phyloP scores from a whole-genome alignment of 2,888 invertebrate species.

The Scaptomyza cyrtandrae region DNA sequence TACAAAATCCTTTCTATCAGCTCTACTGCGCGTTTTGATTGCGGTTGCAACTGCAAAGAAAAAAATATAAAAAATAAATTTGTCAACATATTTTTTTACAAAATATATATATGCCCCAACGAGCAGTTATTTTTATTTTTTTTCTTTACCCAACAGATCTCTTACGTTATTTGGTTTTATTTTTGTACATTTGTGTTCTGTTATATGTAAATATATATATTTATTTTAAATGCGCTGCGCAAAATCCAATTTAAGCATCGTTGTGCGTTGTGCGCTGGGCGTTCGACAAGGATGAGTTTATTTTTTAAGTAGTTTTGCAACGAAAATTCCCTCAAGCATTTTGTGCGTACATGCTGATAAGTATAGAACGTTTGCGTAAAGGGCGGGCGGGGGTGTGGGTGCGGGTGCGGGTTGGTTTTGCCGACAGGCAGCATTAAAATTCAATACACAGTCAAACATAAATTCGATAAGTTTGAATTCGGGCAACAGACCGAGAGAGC shows the following conservation, averaged over 20 bases:
- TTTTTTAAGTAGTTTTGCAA: constrained; percentile 72
- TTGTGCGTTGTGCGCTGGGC: too few species aligned
- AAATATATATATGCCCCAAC: constrained; percentile 39
- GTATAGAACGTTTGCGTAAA: neutral
- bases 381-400: neutral
- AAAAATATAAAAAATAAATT: constrained; percentile 34
- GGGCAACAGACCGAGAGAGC: constrained; percentile 61
- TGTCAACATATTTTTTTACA: constrained; percentile 68
- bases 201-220: neutral
- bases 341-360: constrained; percentile 53
- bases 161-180: constrained; percentile 10
- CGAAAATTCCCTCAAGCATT: constrained; percentile 65
- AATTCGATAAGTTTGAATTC: constrained; percentile 76
- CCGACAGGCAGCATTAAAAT: constrained; percentile 69
- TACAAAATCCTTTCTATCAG: constrained; percentile 45
- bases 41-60: constrained; percentile 63
- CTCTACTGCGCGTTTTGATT: constrained; percentile 54
- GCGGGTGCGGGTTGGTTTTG: neutral
- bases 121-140: constrained; percentile 7
- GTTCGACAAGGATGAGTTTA: constrained; percentile 58
- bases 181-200: constrained; percentile 7
- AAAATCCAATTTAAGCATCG: constrained; percentile 67
- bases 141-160: constrained; percentile 10
- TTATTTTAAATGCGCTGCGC: constrained; percentile 38
- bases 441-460: constrained; percentile 76